phyloP scores from a whole-genome alignment of 2,113 vertebrate species.

The Hypanus sabinus region DNA sequence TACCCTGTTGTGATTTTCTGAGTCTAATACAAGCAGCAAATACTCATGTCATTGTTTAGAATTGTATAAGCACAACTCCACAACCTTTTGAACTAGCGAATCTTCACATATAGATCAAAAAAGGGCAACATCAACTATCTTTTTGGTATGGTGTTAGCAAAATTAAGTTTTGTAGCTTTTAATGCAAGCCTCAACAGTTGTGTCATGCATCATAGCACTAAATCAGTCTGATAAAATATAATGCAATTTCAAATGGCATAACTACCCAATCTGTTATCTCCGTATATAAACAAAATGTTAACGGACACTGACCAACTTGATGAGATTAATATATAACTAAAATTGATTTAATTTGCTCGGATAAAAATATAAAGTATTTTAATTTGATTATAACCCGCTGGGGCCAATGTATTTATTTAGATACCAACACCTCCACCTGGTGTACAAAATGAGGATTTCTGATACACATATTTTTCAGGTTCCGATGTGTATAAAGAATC shows the following conservation, averaged over 20 bases:
- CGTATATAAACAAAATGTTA: not conserved
- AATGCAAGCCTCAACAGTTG: constrained; percentile 17
- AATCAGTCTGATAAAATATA: constrained; percentile 22
- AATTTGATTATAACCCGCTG: not conserved
- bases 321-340: not conserved
- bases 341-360: not conserved
- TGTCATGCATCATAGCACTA: not conserved
- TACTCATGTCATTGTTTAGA: constrained; percentile 14
- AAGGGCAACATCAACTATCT: not conserved
- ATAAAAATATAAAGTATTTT: not conserved
- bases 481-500: not conserved
- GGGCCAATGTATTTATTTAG: constrained; percentile 9
- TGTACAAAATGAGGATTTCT: constrained; percentile 34
- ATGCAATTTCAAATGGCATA: constrained; percentile 18
- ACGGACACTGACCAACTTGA: not conserved
- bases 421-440: constrained; percentile 34
- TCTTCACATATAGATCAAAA: not conserved
- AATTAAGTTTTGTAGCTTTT: constrained; percentile 3
- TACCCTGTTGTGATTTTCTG: not conserved
- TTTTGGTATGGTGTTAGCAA: not conserved
- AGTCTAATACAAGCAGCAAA: not conserved
- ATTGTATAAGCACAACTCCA: not conserved
- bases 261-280: not conserved
- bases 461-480: not conserved
- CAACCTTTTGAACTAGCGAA: no score